Evolutionary conservation across 2,797 vertebrate species (phyloP).

Genomic region (Dendrocincla fuliginosa): DNA sequence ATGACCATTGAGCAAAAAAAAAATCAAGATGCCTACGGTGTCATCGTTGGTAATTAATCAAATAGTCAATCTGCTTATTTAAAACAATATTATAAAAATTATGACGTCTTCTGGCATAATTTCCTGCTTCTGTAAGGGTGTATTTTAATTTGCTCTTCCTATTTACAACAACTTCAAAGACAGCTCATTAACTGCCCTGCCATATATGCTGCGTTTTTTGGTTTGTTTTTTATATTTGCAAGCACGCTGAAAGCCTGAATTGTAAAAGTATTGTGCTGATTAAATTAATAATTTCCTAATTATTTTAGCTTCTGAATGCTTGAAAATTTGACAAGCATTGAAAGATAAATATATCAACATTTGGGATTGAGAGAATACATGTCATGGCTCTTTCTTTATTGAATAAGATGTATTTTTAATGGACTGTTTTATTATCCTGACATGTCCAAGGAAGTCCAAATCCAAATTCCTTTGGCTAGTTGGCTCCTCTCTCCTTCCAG

Average conservation of each 20-base stretch:
- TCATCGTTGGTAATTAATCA: not conserved
- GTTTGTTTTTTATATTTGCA: not conserved
- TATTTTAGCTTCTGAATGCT: not conserved
- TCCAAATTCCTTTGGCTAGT: constrained; percentile 24
- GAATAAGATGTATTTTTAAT: not conserved
- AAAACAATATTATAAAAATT: not conserved
- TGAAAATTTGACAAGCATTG: not conserved
- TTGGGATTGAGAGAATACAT: not conserved
- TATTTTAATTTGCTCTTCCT: not conserved
- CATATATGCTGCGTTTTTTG: not conserved
- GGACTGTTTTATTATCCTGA: not conserved
- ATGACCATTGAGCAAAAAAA: not conserved
- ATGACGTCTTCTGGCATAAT: not conserved
- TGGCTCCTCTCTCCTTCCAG: not conserved
- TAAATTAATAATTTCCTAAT: not conserved
- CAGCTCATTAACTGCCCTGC: not conserved
- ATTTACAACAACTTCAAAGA: not conserved
- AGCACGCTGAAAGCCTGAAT: not conserved
- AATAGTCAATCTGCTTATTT: not conserved
- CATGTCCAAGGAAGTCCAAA: not conserved
- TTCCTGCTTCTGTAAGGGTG: not conserved
- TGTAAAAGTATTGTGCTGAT: not conserved
- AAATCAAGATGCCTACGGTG: not conserved
- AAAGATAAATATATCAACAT: not conserved
- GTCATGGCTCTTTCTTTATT: not conserved